Conservation (phyloP, 2,797 vertebrate genomes). For the Bradypodion ventrale region DNA sequence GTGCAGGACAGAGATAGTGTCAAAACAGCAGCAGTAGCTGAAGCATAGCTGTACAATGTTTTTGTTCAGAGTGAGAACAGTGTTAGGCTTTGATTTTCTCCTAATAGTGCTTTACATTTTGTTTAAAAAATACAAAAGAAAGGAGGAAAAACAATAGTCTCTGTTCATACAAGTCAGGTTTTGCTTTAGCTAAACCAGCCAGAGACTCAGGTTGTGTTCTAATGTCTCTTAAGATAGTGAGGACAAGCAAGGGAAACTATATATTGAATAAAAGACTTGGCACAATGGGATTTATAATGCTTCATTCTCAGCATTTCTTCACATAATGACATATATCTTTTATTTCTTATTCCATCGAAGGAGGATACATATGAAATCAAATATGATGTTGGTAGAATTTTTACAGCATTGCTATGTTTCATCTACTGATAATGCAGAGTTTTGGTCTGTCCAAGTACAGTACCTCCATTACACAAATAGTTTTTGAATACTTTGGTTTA, state of each 20-base stretch:
- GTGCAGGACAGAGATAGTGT: constrained; percentile 66
- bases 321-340: constrained; percentile 50
- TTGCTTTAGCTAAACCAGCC: constrained; percentile 28
- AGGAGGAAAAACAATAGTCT: constrained; percentile 55
- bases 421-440: constrained; percentile 48
- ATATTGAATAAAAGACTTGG: constrained; percentile 33
- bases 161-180: constrained; percentile 32
- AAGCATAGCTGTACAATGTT: constrained; percentile 65
- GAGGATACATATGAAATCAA: constrained; percentile 54
- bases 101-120: constrained; percentile 63
- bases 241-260: constrained; percentile 34
- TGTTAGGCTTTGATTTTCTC: constrained; percentile 71
- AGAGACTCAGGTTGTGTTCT: constrained; percentile 38
- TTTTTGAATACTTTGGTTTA: constrained; percentile 56
- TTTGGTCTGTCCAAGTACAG: constrained; percentile 54
- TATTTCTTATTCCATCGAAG: constrained; percentile 51
- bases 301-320: constrained; percentile 44
- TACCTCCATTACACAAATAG: constrained; percentile 52
- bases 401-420: constrained; percentile 44
- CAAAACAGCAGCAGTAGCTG: constrained; percentile 58
- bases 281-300: constrained; percentile 44
- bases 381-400: constrained; percentile 61
- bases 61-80: constrained; percentile 65
- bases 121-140: constrained; percentile 65
- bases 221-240: constrained; percentile 54